Base-by-base conservation (phyloP, 2,888 invertebrate species). In the Machimus rusticus region DNA sequence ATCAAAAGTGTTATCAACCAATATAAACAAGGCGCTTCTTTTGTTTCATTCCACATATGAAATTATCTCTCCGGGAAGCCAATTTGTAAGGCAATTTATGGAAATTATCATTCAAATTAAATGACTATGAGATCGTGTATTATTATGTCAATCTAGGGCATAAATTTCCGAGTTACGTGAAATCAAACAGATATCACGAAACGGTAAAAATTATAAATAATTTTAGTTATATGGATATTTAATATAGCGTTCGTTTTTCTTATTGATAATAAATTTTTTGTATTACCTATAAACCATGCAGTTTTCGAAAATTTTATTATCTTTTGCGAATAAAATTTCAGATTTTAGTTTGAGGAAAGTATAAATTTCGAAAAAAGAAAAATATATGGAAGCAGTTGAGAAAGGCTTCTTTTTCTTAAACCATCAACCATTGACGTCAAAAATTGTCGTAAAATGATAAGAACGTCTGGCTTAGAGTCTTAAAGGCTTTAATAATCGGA, bases 371-470 rank as follows among this genome's bases (percentile, higher is more conserved):
- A 19, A 51, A 5, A 51, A 6, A 23, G 23, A 5, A 19, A 23
- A 57, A 57, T 16, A 57, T 57, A 57, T 57, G 1, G n/a, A 16
- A 19, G 9, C 12, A 28, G 8, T 66, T 19, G 9, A 23, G 66
- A 66, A 23, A 66, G 66, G 28, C 19, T 66, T 46, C 43, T 16
- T 23, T 66, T 66, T 19, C 39, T 39, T 39, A 0, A 16, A 51
- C 51, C 51, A n/a, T 51, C 23, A 23, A 28, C 23, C 66, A 66
- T 79, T 79, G 79, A 79, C 79, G 79, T 79, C 79, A 79, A 28
- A 78, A 43, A 28, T 12, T 23, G 16, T 79, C 79, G 9, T 79
- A 79, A 79, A 79, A 39, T 46, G 79, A 79, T 79, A 79, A 79
- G 51, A 51, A 79, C 31, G 79, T 79, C 79, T 79, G 79, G 79